These are phyloP conservation scores for Electrophaes corylata DNA, from an alignment of 2,888 invertebrate genomes.

Conservation along the genomic window DNA sequence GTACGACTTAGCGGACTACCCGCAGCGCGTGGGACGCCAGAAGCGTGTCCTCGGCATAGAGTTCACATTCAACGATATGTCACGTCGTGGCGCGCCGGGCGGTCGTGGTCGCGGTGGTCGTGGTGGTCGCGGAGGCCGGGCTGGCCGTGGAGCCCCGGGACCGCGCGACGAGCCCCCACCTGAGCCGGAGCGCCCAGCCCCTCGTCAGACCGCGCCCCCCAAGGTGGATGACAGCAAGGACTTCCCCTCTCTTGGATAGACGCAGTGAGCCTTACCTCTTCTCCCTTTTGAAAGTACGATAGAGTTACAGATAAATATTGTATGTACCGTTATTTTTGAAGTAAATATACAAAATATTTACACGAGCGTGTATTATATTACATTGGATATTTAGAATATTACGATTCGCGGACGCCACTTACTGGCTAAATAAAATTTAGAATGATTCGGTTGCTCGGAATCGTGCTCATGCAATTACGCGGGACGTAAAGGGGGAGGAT, in stretches of 20 bases:
- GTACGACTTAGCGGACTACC: constrained; percentile 91
- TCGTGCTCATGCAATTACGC: constrained; percentile 54
- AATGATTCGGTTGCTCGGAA: constrained; percentile 45
- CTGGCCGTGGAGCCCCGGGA: constrained; percentile 59
- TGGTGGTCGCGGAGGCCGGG: constrained; percentile 80
- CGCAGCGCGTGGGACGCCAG: constrained; percentile 93
- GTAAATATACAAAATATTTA: constrained; percentile 85
- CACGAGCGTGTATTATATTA: constrained; percentile 82
- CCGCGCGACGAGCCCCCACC: constrained; percentile 64
- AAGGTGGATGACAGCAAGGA: constrained; percentile 98
- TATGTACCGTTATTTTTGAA: constrained; percentile 85
- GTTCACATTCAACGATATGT: constrained; percentile 92
- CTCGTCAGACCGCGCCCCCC: constrained; percentile 84
- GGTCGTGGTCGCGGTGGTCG: constrained; percentile 86
- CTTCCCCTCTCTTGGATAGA: constrained; percentile 95
- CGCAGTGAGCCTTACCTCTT: constrained; percentile 70
- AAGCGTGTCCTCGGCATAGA: constrained; percentile 94
- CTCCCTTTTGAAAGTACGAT: constrained; percentile 77
- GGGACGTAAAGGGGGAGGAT: constrained; percentile 72
- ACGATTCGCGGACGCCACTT: constrained; percentile 50
- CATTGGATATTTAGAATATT: constrained; percentile 48
- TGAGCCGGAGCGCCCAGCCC: constrained; percentile 65
- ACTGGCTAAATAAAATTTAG: constrained; percentile 43
- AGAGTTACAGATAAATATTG: constrained; percentile 83
- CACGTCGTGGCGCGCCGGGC: constrained; percentile 86